Conservation (phyloP, 1,140 invertebrate genomes). For the Coelopa frigida region DNA sequence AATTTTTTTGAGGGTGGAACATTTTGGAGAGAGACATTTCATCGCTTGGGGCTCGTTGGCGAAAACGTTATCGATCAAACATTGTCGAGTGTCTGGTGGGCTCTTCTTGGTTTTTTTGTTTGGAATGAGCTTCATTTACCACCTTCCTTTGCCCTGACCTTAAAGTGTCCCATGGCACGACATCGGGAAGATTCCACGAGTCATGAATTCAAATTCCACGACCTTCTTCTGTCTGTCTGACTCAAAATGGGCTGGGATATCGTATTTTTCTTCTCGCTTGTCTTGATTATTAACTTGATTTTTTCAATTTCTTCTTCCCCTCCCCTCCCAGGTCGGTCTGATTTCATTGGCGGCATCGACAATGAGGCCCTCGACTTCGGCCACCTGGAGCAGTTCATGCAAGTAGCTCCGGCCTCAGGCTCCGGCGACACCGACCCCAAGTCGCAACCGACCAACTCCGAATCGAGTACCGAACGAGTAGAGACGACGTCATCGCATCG, state of each 20-base stretch:
- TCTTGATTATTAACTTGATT: not conserved
- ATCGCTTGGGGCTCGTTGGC: not conserved
- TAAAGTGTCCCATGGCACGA: too few species aligned
- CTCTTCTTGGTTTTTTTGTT: too few species aligned
- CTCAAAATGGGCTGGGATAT: not conserved
- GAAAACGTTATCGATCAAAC: constrained; percentile 8
- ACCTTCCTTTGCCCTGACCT: too few species aligned
- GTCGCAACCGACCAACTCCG: constrained; percentile 17
- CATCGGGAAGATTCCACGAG: too few species aligned
- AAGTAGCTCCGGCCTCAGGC: constrained; percentile 37
- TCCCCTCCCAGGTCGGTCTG: constrained; percentile 44
- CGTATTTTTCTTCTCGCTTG: not conserved
- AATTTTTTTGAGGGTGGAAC: not conserved
- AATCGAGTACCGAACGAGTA: constrained; percentile 28
- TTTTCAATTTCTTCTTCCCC: not conserved
- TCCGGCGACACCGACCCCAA: not conserved
- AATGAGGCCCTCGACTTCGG: constrained; percentile 74
- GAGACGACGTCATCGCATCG: constrained; percentile 11
- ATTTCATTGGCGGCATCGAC: constrained; percentile 72
- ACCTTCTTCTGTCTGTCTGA: too few species aligned
- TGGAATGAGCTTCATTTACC: too few species aligned
- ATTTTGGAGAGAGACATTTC: not conserved
- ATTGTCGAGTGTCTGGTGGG: too few species aligned
- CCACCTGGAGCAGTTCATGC: constrained; percentile 72
- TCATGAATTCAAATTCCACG: too few species aligned